Percentiles rank a stretch among this genome's conserved stretches.
These are phyloP conservation scores for Enteromius treurensis DNA, from an alignment of 2,797 vertebrate genomes.

Conservation along the genomic window DNA sequence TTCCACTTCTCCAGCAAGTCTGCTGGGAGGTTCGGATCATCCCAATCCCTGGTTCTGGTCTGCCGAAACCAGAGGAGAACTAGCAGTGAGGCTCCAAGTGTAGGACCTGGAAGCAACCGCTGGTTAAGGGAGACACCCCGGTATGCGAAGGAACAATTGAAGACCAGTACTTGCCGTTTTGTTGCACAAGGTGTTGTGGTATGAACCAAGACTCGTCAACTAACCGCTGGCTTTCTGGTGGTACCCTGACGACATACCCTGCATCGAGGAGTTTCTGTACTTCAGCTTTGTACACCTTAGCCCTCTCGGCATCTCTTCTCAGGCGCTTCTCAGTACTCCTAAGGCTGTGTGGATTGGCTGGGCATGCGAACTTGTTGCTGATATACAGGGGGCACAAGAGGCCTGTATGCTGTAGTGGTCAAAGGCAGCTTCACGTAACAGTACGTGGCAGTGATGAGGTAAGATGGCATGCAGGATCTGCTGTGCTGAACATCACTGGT, in stretches of 20 bases:
- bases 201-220: neutral
- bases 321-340: neutral
- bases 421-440: neutral
- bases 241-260: constrained; percentile 5
- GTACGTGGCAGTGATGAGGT: no score
- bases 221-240: neutral
- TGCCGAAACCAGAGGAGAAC: neutral
- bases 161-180: neutral
- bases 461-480: no score
- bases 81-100: neutral
- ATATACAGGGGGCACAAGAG: neutral
- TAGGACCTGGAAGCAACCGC: neutral
- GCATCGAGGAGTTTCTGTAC: neutral
- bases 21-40: neutral
- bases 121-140: constrained; percentile 2
- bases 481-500: no score
- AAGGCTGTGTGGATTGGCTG: neutral
- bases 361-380: neutral
- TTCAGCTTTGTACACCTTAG: neutral
- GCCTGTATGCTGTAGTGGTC: neutral
- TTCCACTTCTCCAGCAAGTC: neutral
- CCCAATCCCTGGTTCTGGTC: constrained; percentile 14
- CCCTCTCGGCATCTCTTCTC: neutral
- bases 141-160: constrained; percentile 16
- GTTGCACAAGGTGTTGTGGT: neutral